Evolutionary conservation across 1,140 invertebrate genomes (phyloP).

Genomic region (Megalopta genalis): DNA sequence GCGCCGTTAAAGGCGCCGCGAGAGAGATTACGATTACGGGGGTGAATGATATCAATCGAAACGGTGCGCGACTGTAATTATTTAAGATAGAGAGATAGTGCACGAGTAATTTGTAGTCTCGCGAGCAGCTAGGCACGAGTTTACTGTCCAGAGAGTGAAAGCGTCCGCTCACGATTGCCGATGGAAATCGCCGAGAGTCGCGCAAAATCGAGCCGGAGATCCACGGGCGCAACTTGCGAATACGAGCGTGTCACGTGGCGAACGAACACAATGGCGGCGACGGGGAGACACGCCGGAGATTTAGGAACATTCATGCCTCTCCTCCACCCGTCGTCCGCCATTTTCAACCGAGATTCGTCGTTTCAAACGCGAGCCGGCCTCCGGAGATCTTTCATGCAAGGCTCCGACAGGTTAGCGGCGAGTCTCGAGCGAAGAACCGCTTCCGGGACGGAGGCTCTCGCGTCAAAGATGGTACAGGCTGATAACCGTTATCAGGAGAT

Average conservation of each 20-base stretch:
- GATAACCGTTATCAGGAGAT: too few relatives aligned
- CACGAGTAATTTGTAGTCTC: constrained; percentile 64
- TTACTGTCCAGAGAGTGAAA: constrained; percentile 1
- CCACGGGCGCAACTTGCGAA: neutral
- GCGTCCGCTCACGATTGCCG: neutral
- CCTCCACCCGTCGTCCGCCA: too few relatives aligned
- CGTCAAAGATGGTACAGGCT: too few relatives aligned
- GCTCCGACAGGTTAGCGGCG: constrained; percentile 56
- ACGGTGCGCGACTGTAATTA: constrained; percentile 77
- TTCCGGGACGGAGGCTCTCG: too few relatives aligned
- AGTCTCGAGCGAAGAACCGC: too few relatives aligned
- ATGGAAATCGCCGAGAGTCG: neutral
- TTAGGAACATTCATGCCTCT: constrained; percentile 13
- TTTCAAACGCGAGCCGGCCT: constrained; percentile 51
- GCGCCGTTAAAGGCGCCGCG: constrained; percentile 63
- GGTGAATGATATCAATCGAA: constrained; percentile 73
- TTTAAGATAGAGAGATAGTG: constrained; percentile 64
- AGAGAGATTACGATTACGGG: constrained; percentile 69
- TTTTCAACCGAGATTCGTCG: too few relatives aligned
- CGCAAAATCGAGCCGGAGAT: too few relatives aligned
- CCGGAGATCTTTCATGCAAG: constrained; percentile 71
- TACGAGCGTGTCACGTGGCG: neutral
- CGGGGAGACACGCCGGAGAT: neutral
- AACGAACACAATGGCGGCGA: neutral
- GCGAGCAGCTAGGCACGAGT: constrained; percentile 44